Base-by-base conservation (phyloP, 2,113 vertebrate species). In the Oncorhynchus tshawytscha region DNA sequence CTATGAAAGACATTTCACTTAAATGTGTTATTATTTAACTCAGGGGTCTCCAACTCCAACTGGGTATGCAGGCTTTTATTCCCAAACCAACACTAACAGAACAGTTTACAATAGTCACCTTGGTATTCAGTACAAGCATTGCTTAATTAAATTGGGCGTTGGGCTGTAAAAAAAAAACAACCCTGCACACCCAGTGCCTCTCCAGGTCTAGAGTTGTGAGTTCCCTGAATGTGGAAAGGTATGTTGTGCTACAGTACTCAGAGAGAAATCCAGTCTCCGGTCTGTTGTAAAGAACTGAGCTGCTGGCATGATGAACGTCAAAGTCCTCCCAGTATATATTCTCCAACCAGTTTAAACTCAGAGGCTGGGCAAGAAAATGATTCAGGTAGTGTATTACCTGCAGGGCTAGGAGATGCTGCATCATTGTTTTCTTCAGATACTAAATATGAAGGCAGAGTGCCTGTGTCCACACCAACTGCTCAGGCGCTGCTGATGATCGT, bases 271-370 rank as follows among this genome's bases (percentile, higher is more conserved):
- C 70, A 20, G 74, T 78, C 74, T 84, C 78, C 66, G 92, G 90
- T 83, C 24, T 75, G 13, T 69, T 5, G 0, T 49, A 71, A 75
- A 27, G 0, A 49, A 31, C 0, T 0, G 31, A 0, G 4, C 1
- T n/a, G 20, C 2, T 68, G 8, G 11, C 48, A 9, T 71, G 39
- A 75, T 88, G 91, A 73, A 92, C 72, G 34, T 82, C 48, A 90
- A 74, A 92, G 71, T 71, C 90, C 92, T 75, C 91, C 91, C 0
- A 92, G 76, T 73, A 87, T 68, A 82, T 86, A 92, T 78, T 93
- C 87, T 66, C 91, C 91, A 1, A 85, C 25, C 27, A 91, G 48
- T 4, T 34, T 29, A 83, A 92, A 94, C 66, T 91, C 87, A 60
- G 84, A 87, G n/a, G 73, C 54, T 51, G 57, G 9, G 9, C 64